Evolutionary conservation across 2,888 invertebrate genomes (phyloP).

Genomic region (Heteropelma amictum): DNA sequence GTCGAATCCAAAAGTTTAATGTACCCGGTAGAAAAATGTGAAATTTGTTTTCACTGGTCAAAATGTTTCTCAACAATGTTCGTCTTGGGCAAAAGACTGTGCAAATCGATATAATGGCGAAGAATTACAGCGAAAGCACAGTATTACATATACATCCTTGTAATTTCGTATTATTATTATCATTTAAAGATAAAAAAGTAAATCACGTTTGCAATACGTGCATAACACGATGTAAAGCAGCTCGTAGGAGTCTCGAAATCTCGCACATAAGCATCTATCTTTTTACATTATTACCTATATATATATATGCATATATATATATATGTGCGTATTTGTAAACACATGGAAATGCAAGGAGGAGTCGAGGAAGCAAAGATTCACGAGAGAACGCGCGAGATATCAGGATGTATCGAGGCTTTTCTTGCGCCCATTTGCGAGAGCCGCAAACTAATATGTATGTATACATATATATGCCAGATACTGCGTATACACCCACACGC

Average conservation of each 20-base stretch:
- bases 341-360: slow-evolving; percentile 41
- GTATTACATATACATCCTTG: slow-evolving; percentile 15
- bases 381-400: slow-evolving; percentile 56
- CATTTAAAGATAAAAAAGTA: slow-evolving; percentile 29
- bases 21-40: too few relatives aligned
- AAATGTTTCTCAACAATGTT: background rate
- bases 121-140: background rate
- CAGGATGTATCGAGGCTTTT: slow-evolving; percentile 60
- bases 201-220: slow-evolving; percentile 45
- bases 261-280: slow-evolving; percentile 34
- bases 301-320: background rate
- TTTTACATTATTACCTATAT: too few relatives aligned
- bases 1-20: too few relatives aligned
- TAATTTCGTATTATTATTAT: slow-evolving; percentile 24
- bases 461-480: slow-evolving; percentile 52
- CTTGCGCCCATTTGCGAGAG: slow-evolving; percentile 60
- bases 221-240: slow-evolving; percentile 56
- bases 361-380: slow-evolving; percentile 46
- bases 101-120: background rate
- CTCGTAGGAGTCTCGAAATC: slow-evolving; percentile 50
- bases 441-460: slow-evolving; percentile 41
- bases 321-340: background rate
- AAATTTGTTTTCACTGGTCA: too few relatives aligned
- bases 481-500: slow-evolving; percentile 56
- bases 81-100: background rate